Evolutionary conservation across 2,113 vertebrate species (phyloP), one percentile per base, ranked within the genome.

Genomic region (Albula glossodonta): DNA sequence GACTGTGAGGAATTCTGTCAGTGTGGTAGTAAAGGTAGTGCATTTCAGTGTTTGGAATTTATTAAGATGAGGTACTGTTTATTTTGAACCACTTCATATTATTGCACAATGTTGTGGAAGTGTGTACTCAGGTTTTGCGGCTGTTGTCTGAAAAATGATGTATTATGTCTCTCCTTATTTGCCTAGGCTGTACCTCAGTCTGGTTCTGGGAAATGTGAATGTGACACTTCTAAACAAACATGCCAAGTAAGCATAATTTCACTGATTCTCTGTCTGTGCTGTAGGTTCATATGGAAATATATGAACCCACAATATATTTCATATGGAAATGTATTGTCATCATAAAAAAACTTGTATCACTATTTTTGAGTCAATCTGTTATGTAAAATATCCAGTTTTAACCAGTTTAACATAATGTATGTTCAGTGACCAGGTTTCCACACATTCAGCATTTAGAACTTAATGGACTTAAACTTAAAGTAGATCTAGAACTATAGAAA

Each of bases 181-280:
- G 84, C 63, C 25, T 85, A 99, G 98, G 94, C 94, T 99, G 89
- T 99, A 99, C 93, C 96, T 99, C 92, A 97, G 86, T 87, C 97
- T 99, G 53, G 98, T 99, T 86, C 94, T 99, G 0, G 98, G 98
- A 89, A 99, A 98, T 0, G 96, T 99, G 91, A 99, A 99, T 0
- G 96, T 99, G 51, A 99, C 97, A 0, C 97, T 99, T 85, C 96
- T 99, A 92, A 98, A 98, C 96, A 98, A 99, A 88, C 98, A 97
- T 90, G 94, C 98, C 80, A 99, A 99, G 98, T 99, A 95, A 93
- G 94, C 60, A 48, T 79, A 13, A 4, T 50, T n/a, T 87, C 50
- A 0, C 25, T 0, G 0, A 1, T 2, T 49, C 2, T 4, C 22
- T 57, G 12, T 11, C 2, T 6, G 2, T 17, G 17, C 22, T 5